Evolutionary conservation across 2,888 invertebrate genomes (phyloP).

Genomic region (Branchipolynoe longqiensis): DNA sequence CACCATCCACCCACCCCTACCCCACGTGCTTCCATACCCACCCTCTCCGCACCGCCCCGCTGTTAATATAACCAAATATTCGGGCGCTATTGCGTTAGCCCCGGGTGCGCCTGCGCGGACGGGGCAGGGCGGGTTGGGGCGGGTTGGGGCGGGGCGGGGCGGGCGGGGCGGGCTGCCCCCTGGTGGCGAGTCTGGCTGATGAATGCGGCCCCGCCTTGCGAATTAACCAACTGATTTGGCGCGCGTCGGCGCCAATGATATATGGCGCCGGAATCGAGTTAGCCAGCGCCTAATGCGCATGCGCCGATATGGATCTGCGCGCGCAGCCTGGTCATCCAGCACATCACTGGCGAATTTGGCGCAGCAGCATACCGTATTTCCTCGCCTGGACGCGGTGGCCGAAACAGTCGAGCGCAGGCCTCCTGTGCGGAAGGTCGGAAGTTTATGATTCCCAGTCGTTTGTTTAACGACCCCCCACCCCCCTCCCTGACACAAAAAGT

Average conservation of each 20-base stretch:
- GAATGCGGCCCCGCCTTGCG: slow-evolving; percentile 21
- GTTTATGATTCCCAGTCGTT: too few relatives aligned
- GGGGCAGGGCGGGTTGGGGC: too few relatives aligned
- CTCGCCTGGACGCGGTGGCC: too few relatives aligned
- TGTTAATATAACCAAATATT: slow-evolving; percentile 40
- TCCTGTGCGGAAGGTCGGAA: too few relatives aligned
- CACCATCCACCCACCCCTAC: background rate
- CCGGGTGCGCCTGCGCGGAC: background rate
- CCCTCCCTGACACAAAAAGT: too few relatives aligned
- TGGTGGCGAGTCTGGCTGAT: slow-evolving; percentile 18
- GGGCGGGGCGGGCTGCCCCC: background rate
- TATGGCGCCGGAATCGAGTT: slow-evolving; percentile 31
- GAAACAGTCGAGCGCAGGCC: too few relatives aligned
- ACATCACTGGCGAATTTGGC: too few relatives aligned
- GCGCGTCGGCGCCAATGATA: slow-evolving; percentile 21
- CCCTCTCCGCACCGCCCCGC: background rate
- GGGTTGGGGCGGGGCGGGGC: too few relatives aligned
- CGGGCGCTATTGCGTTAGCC: slow-evolving; percentile 5
- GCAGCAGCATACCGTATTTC: too few relatives aligned
- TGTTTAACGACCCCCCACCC: too few relatives aligned
- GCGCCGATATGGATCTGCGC: slow-evolving; percentile 9
- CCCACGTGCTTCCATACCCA: background rate
- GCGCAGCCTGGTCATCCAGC: too few relatives aligned
- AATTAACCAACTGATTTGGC: slow-evolving; percentile 45
- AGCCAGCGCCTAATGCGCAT: background rate